Evolutionary conservation across 2,797 vertebrate species (phyloP).

Genomic region (Diplodus puntazzo): DNA sequence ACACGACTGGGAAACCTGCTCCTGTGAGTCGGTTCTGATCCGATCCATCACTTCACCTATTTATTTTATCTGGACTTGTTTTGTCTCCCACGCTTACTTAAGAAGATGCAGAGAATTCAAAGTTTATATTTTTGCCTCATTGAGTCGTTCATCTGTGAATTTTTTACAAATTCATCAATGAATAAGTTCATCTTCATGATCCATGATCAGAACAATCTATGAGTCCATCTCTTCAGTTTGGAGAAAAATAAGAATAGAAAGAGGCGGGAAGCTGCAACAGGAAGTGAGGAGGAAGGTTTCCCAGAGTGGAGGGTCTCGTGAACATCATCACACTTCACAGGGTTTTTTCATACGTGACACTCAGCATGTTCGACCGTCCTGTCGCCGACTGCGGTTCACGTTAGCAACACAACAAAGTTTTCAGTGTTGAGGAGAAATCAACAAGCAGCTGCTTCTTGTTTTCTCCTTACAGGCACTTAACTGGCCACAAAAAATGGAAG

Average conservation of each 20-base stretch:
- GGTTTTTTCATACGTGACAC: background rate
- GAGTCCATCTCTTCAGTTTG: background rate
- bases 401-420: background rate
- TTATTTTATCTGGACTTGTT: background rate
- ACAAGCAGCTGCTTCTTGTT: background rate
- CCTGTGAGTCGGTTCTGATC: too few species aligned
- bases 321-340: background rate
- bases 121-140: too few species aligned
- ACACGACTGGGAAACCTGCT: conserved; percentile 21
- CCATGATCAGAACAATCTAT: too few species aligned
- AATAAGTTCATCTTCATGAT: too few species aligned
- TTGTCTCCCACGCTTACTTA: too few species aligned
- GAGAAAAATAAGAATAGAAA: too few species aligned
- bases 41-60: background rate
- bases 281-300: background rate
- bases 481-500: conserved; percentile 32
- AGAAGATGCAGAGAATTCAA: too few species aligned
- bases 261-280: background rate
- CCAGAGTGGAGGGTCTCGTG: background rate
- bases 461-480: conserved; percentile 50
- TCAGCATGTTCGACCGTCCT: background rate
- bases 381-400: background rate
- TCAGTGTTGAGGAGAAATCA: background rate
- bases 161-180: too few species aligned
- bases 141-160: too few species aligned